Evolutionary conservation across 1,140 invertebrate genomes (phyloP), one percentile per base, ranked within the genome.

Genomic region (Drosophila santomea): DNA sequence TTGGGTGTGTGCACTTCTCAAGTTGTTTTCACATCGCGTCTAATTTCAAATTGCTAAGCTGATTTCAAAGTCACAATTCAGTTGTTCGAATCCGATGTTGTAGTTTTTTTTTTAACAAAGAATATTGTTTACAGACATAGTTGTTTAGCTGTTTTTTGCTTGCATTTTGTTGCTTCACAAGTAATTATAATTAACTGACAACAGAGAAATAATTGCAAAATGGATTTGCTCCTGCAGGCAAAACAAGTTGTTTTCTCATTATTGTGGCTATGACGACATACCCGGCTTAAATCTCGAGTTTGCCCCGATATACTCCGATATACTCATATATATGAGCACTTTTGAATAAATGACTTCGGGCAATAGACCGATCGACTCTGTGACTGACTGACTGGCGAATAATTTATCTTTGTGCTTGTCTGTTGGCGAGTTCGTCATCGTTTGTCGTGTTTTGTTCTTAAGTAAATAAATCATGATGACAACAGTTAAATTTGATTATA

Each of bases 401-500:
- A 61, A 85, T 81, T 81, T 77, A 68, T 77, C 56, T 78, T 74
- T 73, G 28, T 48, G 68, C 67, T 71, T 80, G 80, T 76, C 63
- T 17, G 64, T 75, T 15, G 47, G 47, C 25, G 64, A 58, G 64
- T 74, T 67, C 60, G 71, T 84, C 69, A 64, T 84, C 63, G 69
- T 74, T 84, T 69, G 68, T 75, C 73, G 57, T 74, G 43, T 68
- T 66, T 74, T 83, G 82, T 86, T 85, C 82, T 78, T 68, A 52
- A 51, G 62, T 64, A 75, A 79, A 86, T 86, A 86, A 86, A 86
- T 86, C 83, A 86, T 86, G 83, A 88, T 86, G 83, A 88, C 84
- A 88, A 88, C 79, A 89, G 80, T 88, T 82, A 88, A 88, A 88
- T 88, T 88, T 84, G 84, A 88, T 88, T 89, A 88, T 88, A 52